Evolutionary conservation across 2,888 invertebrate species (phyloP), one percentile per base, ranked within the genome.

Genomic region (Holacanthella duospinosa): DNA sequence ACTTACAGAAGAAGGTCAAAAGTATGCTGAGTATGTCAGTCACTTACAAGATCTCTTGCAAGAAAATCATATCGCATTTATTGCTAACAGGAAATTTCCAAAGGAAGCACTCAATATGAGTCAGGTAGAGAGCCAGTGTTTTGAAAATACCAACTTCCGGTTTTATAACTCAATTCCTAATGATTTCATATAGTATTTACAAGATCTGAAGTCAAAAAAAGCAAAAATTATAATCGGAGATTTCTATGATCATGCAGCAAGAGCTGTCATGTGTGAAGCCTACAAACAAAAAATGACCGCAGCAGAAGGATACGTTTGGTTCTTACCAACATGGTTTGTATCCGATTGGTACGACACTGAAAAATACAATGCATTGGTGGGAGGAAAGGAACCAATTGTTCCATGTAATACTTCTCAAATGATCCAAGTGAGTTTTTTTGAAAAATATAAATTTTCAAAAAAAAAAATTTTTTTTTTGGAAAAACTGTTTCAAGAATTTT

Each of bases 241-340:
- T 75, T 84, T 88, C 58, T 86, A 88, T 74, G 89, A 85, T 73
- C 82, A 83, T 69, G 27, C 64, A 3, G 64, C 64, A 2, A 81
- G 88, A 36, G 83, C 84, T 62, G 86, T 91, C 19, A 85, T 93
- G 83, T 93, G 93, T 76, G 87, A 88, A 75, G 92, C 89, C 0
- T 84, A 80, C 75, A 82, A 80, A 73, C 80, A 83, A 66, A 82
- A 85, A 66, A 88, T 89, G 83, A 83, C 84, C 26, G 84, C 85
- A 0, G 75, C 77, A 56, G 75, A 73, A 60, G 69, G 88, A 44
- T 89, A 87, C 76, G 87, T 88, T 1, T 93, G 93, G 93, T 88
- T 93, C 75, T 79, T 93, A 63, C 90, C 93, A 0, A 80, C 83
- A 43, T 86, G 89, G 85, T 79, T 87, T 58, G 57, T 82, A 6